phyloP scores from a whole-genome alignment of 2,113 vertebrate genomes.

The Benitochromis conjunctus region DNA sequence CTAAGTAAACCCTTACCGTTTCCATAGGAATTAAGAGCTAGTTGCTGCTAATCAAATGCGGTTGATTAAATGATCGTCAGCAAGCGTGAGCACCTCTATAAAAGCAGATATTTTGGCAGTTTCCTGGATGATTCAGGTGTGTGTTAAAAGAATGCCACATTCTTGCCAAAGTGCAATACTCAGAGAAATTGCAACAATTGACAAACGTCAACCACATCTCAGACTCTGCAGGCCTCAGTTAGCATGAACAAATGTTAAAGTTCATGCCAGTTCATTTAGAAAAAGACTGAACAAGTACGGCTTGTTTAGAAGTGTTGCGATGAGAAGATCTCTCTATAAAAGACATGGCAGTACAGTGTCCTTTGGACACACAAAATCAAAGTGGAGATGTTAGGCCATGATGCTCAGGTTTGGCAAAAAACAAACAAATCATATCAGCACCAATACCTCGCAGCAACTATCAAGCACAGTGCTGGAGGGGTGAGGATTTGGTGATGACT shows the following conservation, averaged over 20 bases:
- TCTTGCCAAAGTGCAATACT: background rate
- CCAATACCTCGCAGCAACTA: background rate
- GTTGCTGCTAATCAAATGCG: background rate
- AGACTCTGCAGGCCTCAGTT: background rate
- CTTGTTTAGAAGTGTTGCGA: background rate
- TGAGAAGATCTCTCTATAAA: background rate
- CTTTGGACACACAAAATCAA: background rate
- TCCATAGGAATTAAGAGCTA: background rate
- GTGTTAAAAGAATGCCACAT: background rate
- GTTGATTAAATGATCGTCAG: background rate
- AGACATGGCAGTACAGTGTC: background rate
- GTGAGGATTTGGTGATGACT: background rate
- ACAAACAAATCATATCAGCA: background rate
- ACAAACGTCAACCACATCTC: background rate
- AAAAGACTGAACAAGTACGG: background rate
- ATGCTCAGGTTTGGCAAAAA: background rate
- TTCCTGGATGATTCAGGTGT: background rate
- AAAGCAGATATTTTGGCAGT: background rate
- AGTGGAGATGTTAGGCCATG: background rate
- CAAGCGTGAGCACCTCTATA: background rate
- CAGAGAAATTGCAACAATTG: background rate
- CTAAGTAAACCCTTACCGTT: background rate
- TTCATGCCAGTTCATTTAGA: background rate
- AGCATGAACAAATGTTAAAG: background rate
- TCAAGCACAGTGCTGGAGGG: accelerated